A percentile compares a stretch with the other conserved stretches of the same genome.
Conservation (phyloP, 2,888 invertebrate genomes). For the Conus canariensis region DNA sequence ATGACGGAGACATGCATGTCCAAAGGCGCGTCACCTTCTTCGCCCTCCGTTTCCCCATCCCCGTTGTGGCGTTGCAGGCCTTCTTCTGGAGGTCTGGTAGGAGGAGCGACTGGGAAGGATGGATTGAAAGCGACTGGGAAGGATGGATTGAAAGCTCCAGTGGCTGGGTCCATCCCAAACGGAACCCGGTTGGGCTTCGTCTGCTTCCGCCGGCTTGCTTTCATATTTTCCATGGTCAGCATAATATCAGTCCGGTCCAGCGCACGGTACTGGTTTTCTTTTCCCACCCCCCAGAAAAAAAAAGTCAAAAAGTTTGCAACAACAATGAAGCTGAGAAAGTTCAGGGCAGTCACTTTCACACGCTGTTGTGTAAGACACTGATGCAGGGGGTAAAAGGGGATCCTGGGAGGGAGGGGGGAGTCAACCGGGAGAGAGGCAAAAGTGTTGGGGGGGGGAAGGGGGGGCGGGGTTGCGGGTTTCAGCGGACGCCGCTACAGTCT, state of each 20-base stretch:
- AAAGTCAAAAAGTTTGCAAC: background rate
- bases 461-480: background rate
- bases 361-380: background rate
- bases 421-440: no score
- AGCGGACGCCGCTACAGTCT: background rate
- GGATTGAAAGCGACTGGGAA: background rate
- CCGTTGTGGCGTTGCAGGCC: conserved; percentile 40
- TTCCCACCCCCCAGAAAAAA: background rate
- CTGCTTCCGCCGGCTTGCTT: conserved; percentile 75
- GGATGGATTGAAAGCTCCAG: conserved; percentile 11
- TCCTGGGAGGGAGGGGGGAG: background rate
- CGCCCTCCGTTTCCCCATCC: conserved; percentile 11
- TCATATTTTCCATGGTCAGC: conserved; percentile 55
- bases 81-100: background rate
- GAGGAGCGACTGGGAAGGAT: background rate
- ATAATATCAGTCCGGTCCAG: conserved; percentile 6
- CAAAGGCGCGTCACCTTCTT: conserved; percentile 50
- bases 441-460: background rate
- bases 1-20: conserved; percentile 58
- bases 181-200: conserved; percentile 69
- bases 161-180: conserved; percentile 42
- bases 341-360: background rate
- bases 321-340: background rate
- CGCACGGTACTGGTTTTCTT: background rate
- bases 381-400: background rate